Conservation (phyloP, 1,140 invertebrate genomes). For the Pristionchus pacificus region DNA sequence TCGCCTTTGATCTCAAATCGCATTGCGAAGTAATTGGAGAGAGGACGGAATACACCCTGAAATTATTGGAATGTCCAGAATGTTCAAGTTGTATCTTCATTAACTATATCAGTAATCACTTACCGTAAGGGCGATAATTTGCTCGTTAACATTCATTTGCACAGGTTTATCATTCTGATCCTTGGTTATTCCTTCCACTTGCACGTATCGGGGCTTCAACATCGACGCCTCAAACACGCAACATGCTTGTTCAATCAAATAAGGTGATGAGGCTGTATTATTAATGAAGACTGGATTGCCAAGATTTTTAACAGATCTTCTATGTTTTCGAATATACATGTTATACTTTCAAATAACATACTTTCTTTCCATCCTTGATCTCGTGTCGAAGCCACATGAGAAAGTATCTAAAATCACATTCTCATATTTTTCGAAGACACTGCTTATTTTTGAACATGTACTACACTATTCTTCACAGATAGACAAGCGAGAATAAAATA, state of each 20-base stretch:
- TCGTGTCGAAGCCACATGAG: slow-evolving; percentile 55
- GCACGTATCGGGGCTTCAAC: slow-evolving; percentile 30
- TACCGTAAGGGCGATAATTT: slow-evolving; percentile 39
- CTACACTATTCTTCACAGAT: too few species aligned
- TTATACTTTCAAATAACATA: not conserved
- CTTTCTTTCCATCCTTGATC: slow-evolving; percentile 36
- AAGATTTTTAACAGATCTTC: not conserved
- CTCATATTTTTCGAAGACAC: not conserved
- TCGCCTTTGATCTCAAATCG: slow-evolving; percentile 51
- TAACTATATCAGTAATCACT: slow-evolving; percentile 9
- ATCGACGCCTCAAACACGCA: too few species aligned
- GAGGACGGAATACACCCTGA: slow-evolving; percentile 49
- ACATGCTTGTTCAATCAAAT: too few species aligned
- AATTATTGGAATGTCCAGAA: not conserved
- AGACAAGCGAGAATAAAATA: too few species aligned
- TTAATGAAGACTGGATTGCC: too few species aligned
- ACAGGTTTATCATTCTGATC: slow-evolving; percentile 43
- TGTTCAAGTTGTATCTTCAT: not conserved
- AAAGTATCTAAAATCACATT: slow-evolving; percentile 10
- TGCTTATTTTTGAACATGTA: too few species aligned
- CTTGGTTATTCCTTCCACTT: slow-evolving; percentile 41
- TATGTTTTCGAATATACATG: not conserved
- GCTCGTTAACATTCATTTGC: slow-evolving; percentile 43
- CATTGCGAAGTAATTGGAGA: slow-evolving; percentile 51
- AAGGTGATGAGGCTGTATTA: too few species aligned